Percentiles rank a stretch among this genome's conserved stretches.
Conservation (phyloP, 2,113 vertebrate genomes). For the Panthera leo region DNA sequence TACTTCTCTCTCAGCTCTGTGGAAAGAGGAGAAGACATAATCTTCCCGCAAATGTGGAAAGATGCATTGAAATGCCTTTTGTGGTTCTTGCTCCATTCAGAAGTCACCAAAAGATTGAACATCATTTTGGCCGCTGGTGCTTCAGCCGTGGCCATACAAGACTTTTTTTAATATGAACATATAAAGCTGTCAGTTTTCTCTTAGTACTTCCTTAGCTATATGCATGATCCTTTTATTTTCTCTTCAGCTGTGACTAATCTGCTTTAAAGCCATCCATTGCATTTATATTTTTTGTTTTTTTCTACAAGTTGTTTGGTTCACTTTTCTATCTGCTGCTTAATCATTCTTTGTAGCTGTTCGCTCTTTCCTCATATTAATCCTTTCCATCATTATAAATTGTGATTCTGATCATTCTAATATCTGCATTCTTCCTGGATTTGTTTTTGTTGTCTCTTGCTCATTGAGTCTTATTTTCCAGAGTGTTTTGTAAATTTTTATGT, state of each 20-base stretch:
- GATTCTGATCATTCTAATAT: not conserved
- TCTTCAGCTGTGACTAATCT: not conserved
- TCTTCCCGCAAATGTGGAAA: not conserved
- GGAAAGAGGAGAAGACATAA: not conserved
- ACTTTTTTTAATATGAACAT: not conserved
- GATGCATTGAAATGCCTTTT: not conserved
- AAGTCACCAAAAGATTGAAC: not conserved
- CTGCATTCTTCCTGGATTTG: not conserved
- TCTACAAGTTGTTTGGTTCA: not conserved
- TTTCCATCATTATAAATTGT: not conserved
- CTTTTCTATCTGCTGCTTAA: not conserved
- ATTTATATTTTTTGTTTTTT: not conserved
- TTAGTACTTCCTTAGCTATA: not conserved
- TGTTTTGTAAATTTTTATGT: not conserved
- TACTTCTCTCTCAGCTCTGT: not conserved
- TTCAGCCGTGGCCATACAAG: not conserved
- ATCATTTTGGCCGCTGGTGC: not conserved
- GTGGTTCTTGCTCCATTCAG: not conserved
- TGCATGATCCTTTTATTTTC: not conserved
- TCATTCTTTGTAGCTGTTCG: not conserved
- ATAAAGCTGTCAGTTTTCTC: not conserved
- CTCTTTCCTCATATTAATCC: not conserved
- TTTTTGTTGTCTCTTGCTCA: not conserved
- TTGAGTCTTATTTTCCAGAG: not conserved
- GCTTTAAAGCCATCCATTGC: not conserved